Evolutionary conservation across 2,888 invertebrate species (phyloP), one percentile per base, ranked within the genome.

Genomic region (Dichetophora obliterata): DNA sequence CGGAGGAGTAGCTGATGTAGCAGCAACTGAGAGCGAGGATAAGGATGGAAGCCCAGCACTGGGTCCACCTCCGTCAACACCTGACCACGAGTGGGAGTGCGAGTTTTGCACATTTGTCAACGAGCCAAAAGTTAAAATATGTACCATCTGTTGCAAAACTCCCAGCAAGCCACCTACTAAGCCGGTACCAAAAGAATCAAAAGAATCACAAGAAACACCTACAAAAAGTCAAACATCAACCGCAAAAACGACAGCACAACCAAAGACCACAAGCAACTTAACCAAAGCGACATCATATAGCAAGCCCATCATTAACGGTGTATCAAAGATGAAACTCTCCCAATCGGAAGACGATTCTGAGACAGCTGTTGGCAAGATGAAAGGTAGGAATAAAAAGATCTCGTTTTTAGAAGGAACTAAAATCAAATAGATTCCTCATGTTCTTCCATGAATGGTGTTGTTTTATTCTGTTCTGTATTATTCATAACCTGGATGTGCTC

Each of bases 81-180:
- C 93, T 0, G 90, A 88, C 54, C 90, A 91, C 16, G 90, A 92
- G 75, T 97, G 97, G 97, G 93, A 95, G 80, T 97, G 97, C 87
- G 95, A 96, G 85, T 95, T 96, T 85, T 97, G 97, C 86, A 97
- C 97, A 0, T 96, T 93, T 86, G 94, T 96, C 3, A 97, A 97
- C 86, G 94, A 94, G 78, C 90, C 94, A 0, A 94, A 94, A 24
- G 92, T 93, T 0, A 93, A 94, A 82, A 94, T 97, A 54, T 97
- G 97, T 86, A 91, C 92, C 16, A 93, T 97, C 71, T 97, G 97
- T 86, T 97, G 96, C 85, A 96, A 96, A 86, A 97, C 97, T 0
- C 92, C 93, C 0, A 91, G 91, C 14, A 86, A 83, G 31, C 77
- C 82, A 0, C 87, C 88, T 27, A 69, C 57, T 88, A 90, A 11